Evolutionary conservation across 2,888 invertebrate species (phyloP).

Genomic region (Andrena haemorrhoa): DNA sequence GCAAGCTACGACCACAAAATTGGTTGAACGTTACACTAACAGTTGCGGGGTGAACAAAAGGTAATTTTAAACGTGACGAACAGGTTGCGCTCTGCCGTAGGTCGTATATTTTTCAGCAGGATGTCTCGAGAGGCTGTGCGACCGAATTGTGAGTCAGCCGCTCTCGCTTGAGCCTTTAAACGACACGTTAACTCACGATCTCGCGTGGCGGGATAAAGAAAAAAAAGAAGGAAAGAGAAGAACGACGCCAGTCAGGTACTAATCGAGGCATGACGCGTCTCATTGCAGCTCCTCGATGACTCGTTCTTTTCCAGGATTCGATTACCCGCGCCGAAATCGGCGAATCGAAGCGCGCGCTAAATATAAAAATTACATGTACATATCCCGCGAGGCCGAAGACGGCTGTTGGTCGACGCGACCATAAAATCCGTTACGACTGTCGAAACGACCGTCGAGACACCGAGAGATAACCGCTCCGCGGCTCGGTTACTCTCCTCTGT

Average conservation of each 20-base stretch:
- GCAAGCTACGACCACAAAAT: not conserved
- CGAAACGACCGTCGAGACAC: slow-evolving; percentile 31
- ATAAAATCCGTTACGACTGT: slow-evolving; percentile 35
- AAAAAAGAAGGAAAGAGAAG: not conserved
- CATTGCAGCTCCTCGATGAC: slow-evolving; percentile 48
- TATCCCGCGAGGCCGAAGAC: slow-evolving; percentile 42
- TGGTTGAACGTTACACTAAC: slow-evolving; percentile 25
- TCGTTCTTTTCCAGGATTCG: slow-evolving; percentile 61
- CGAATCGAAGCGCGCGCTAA: slow-evolving; percentile 52
- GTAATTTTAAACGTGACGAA: slow-evolving; percentile 59
- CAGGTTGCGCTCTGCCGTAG: slow-evolving; percentile 14
- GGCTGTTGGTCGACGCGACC: not conserved
- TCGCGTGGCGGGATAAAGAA: not conserved
- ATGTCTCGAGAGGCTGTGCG: not conserved
- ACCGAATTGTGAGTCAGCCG: slow-evolving; percentile 39
- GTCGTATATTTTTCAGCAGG: slow-evolving; percentile 38
- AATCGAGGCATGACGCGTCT: slow-evolving; percentile 57
- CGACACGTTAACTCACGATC: slow-evolving; percentile 36
- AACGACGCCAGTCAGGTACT: slow-evolving; percentile 6
- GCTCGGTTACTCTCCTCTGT: not conserved
- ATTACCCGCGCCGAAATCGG: slow-evolving; percentile 39
- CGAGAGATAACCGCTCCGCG: slow-evolving; percentile 45
- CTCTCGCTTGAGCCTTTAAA: slow-evolving; percentile 36
- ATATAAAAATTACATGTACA: slow-evolving; percentile 70
- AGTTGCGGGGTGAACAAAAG: slow-evolving; percentile 21